Evolutionary conservation across 2,797 vertebrate species (phyloP).

Genomic region (Presbytis comata): DNA sequence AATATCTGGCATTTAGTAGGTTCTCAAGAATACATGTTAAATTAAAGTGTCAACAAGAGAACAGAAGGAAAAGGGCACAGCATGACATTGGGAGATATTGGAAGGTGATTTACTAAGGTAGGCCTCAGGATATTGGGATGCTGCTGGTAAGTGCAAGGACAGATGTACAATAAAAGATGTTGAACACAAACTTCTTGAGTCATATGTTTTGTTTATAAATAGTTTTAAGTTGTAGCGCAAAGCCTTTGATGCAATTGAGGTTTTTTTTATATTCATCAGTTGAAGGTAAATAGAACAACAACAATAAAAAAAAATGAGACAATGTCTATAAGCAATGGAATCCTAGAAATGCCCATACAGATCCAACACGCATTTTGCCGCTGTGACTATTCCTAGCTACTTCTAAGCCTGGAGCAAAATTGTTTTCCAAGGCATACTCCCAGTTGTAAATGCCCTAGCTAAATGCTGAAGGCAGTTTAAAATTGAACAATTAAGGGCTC

Average conservation of each 20-base stretch:
- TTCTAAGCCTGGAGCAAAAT: conserved; percentile 39
- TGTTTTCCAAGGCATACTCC: conserved; percentile 24
- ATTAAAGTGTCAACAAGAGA: neutral
- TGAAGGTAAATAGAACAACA: neutral
- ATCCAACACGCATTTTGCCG: neutral
- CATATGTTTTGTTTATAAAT: neutral
- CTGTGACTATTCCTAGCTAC: neutral
- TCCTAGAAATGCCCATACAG: neutral
- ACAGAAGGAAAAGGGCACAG: neutral
- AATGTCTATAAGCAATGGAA: neutral
- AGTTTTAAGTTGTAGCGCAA: neutral
- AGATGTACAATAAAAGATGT: neutral
- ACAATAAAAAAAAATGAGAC: neutral
- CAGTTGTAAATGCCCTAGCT: neutral
- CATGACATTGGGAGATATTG: neutral
- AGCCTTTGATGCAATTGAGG: neutral
- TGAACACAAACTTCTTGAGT: neutral
- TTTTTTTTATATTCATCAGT: neutral
- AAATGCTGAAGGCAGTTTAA: conserved; percentile 57
- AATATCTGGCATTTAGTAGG: neutral
- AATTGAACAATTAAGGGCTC: conserved; percentile 51
- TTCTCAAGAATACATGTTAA: neutral
- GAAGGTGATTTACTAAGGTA: neutral
- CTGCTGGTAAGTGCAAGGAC: neutral
- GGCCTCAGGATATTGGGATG: neutral